Evolutionary conservation across 2,113 vertebrate genomes (phyloP), one percentile per base, ranked within the genome.

Genomic region (Furnarius figulus): DNA sequence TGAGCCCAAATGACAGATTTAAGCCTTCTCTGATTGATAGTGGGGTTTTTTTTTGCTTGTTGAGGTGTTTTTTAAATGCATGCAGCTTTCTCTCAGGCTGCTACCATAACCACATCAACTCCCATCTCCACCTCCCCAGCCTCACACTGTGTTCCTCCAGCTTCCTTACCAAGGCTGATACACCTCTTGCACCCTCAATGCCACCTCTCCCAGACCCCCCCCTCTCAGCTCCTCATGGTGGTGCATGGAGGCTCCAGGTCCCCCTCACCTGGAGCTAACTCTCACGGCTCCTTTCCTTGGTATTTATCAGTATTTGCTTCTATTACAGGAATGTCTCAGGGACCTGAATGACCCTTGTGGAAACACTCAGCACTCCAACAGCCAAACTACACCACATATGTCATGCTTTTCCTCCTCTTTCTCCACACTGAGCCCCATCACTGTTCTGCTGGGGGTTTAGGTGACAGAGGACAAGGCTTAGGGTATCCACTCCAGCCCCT

Each of bases 11-110:
- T 16, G 16, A 42, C 52, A 87, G 59, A 66, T 21, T 37, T 35
- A 55, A 95, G 20, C 56, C 49, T 59, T 58, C 40, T 46, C 40
- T 31, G 44, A 88, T 0, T 33, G 37, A 71, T 2, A 33, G 5
- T 18, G 22, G 10, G 0, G 0, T 0, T 1, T 0, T 1, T 5
- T 17, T 52, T 44, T 19, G 37, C 40, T 67, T 52, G 33, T 39
- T 8, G 46, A 87, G 33, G 14, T 21, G 23, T 0, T 22, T 40
- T 27, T 61, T 65, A 14, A 49, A 56, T 1, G 14, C 52, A 39
- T 0, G 0, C 27, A 44, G 39, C 12, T 89, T 94, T 78, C 33
- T 59, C 66, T 22, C 1, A 0, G 18, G 28, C 35, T 68, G n/a
- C 50, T 80, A 25, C 12, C 9, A 22, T 6, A 63, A 58, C 25